phyloP scores from a whole-genome alignment of 2,113 vertebrate species.

The Chloropsis hardwickii region DNA sequence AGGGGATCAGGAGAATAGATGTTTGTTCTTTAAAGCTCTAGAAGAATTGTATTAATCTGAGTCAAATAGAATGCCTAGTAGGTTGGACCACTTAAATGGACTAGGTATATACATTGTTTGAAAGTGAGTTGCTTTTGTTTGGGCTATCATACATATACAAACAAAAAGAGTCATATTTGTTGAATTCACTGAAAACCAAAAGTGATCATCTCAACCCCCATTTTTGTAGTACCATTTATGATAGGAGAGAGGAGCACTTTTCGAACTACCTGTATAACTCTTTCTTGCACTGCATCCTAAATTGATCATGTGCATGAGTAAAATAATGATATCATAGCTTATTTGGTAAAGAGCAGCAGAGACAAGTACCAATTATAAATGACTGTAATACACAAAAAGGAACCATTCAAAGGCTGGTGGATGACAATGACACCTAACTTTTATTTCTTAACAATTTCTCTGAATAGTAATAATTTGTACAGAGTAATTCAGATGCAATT shows the following conservation, averaged over 20 bases:
- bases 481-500: background rate
- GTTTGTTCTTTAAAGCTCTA: background rate
- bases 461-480: background rate
- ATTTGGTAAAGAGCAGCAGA: background rate
- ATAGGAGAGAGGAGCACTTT: background rate
- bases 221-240: background rate
- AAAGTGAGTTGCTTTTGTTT: background rate
- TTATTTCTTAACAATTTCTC: background rate
- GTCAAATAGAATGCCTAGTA: background rate
- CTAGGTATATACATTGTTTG: background rate
- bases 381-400: background rate
- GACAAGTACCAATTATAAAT: background rate
- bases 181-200: background rate
- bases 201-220: background rate
- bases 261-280: background rate
- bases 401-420: background rate
- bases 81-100: background rate
- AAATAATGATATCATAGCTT: background rate
- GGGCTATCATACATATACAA: background rate
- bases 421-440: background rate
- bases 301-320: background rate
- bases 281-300: background rate
- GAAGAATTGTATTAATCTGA: background rate
- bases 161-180: background rate
- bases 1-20: accelerated